These are phyloP conservation scores for Portunus trituberculatus DNA, from an alignment of 1,140 invertebrate species.

Conservation along the genomic window DNA sequence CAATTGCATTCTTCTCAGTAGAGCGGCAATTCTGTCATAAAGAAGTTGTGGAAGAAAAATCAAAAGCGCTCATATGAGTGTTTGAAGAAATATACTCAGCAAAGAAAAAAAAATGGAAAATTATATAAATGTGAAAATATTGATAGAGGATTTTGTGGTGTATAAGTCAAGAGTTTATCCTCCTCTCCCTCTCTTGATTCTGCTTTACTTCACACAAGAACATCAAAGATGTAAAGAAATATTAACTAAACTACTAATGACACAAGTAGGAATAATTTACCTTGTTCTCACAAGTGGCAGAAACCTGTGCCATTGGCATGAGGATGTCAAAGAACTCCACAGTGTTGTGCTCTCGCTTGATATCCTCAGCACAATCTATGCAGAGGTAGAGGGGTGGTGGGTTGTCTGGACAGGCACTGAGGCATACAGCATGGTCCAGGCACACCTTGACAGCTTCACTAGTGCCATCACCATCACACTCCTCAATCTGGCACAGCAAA, in stretches of 20 bases:
- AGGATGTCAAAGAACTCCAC: slow-evolving; percentile 90
- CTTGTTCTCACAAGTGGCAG: slow-evolving; percentile 98
- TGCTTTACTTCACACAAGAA: too few species aligned
- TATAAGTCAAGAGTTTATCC: too few species aligned
- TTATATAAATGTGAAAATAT: too few species aligned
- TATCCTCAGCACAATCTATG: slow-evolving; percentile 96
- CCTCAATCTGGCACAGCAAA: slow-evolving; percentile 88
- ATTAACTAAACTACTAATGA: too few species aligned
- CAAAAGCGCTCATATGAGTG: too few species aligned
- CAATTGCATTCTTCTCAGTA: slow-evolving; percentile 94
- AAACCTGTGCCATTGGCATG: slow-evolving; percentile 96
- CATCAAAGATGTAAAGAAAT: too few species aligned
- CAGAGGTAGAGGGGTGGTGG: slow-evolving; percentile 97
- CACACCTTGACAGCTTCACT: slow-evolving; percentile 94
- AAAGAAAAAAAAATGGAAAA: too few species aligned
- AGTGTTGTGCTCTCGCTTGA: slow-evolving; percentile 81
- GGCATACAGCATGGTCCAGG: slow-evolving; percentile 89
- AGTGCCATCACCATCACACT: slow-evolving; percentile 85
- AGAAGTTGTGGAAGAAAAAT: neutral
- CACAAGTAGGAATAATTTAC: slow-evolving; percentile 81
- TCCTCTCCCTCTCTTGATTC: too few species aligned
- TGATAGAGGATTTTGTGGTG: too few species aligned
- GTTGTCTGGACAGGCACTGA: slow-evolving; percentile 86
- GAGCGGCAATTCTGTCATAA: slow-evolving; percentile 92
- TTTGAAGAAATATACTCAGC: too few species aligned